Evolutionary conservation across 2,113 vertebrate species (phyloP), one percentile per base, ranked within the genome.

Genomic region (Ciconia stormi): DNA sequence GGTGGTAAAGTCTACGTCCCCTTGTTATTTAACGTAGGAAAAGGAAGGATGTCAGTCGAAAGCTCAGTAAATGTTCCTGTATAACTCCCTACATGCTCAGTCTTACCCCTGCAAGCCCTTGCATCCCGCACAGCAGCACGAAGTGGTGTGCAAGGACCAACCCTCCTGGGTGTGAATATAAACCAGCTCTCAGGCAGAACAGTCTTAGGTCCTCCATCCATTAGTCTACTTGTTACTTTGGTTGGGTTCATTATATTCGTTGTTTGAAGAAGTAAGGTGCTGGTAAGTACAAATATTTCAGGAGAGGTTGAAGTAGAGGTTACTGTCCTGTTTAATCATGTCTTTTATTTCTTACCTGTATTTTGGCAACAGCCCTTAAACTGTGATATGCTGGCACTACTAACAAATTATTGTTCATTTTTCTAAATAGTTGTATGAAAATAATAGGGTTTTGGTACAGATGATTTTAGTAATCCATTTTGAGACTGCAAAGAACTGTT

Each of bases 351-450:
- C n/a, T 91, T 73, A 69, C 61, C n/a, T 85, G 16, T 52, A 32
- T 72, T 95, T 88, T 71, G 55, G 53, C 89, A 65, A 30, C 27
- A n/a, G 55, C 42, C 42, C 66, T 67, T 73, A 84, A 71, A 76
- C 52, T n/a, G 40, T 52, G 29, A 30, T 58, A 23, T 66, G 63
- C 86, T 82, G 87, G 80, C 46, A 49, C 66, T 63, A 56, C n/a
- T 50, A 26, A 47, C 30, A n/a, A 21, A 79, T 81, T 89, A 40
- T 27, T 38, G 32, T 32, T 69, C 38, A 7, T 82, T 58, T 34
- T 34, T 90, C 38, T 70, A 25, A 87, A 76, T 52, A 94, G 80
- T 85, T 83, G 32, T 61, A 50, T 63, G 82, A 81, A 94, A 95
- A 90, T 4, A 69, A 55, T 49, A 86, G n/a, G 22, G 10, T 56